A percentile compares a stretch with the other conserved stretches of the same genome.
phyloP scores from a whole-genome alignment of 2,888 invertebrate species.

The Ophion obscuratus region DNA sequence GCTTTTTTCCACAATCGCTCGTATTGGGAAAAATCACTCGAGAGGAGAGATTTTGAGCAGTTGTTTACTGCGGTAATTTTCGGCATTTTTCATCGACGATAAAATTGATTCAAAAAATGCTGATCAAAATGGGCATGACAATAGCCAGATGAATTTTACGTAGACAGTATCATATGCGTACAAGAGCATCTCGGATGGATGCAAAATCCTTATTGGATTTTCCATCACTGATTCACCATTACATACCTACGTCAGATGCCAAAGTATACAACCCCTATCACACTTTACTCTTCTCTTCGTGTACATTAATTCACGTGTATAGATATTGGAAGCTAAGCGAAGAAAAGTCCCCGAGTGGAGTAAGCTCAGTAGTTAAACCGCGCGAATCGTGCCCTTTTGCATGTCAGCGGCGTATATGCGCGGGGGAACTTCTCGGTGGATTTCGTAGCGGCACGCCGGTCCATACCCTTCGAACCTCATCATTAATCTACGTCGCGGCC shows the following conservation, averaged over 20 bases:
- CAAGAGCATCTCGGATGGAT: conserved; percentile 71
- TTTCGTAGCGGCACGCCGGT: conserved; percentile 14
- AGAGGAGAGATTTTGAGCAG: too few species aligned
- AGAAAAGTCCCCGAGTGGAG: not conserved
- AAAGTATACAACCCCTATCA: conserved; percentile 15
- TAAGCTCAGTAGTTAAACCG: not conserved
- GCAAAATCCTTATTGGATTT: conserved; percentile 74
- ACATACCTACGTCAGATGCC: conserved; percentile 32
- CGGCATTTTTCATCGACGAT: too few species aligned
- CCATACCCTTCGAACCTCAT: conserved; percentile 29
- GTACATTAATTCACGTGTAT: not conserved
- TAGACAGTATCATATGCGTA: not conserved
- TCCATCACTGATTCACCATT: conserved; percentile 53
- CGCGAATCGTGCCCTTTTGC: conserved; percentile 8
- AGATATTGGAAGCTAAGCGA: not conserved
- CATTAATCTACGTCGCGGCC: conserved; percentile 49
- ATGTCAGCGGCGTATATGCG: not conserved
- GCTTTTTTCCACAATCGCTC: too few species aligned
- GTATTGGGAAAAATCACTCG: too few species aligned
- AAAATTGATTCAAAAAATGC: too few species aligned
- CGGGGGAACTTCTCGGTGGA: not conserved
- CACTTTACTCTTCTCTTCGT: conserved; percentile 7
- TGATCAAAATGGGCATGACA: too few species aligned
- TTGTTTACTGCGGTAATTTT: too few species aligned
- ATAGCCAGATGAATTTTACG: too few species aligned